A percentile compares a stretch with the other conserved stretches of the same genome.
Conservation (phyloP, 2,888 invertebrate species). For the Plagiodera versicolora region DNA sequence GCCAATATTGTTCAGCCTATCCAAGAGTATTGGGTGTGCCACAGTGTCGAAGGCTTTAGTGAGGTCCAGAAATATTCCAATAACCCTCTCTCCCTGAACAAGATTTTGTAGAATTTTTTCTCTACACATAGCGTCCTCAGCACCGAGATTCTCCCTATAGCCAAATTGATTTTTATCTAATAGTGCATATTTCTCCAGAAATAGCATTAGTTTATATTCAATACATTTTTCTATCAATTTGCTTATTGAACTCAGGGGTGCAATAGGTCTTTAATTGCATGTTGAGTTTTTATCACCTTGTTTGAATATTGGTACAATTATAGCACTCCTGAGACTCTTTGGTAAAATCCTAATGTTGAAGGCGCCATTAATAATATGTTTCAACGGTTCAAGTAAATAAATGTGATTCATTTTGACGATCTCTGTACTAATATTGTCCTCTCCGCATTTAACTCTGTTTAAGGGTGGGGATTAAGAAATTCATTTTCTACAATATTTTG, state of each 20-base stretch:
- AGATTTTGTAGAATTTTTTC: no score
- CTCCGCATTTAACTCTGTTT: neutral
- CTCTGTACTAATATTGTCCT: neutral
- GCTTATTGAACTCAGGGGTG: neutral
- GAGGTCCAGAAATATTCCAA: neutral
- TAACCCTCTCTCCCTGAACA: no score
- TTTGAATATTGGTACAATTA: conserved; percentile 1
- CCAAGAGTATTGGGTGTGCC: neutral
- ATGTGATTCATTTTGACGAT: neutral
- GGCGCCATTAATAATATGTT: neutral
- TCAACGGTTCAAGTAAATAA: neutral
- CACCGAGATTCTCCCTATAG: neutral
- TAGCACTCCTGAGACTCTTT: neutral
- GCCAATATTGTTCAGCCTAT: neutral
- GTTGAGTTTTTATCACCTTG: conserved; percentile 4
- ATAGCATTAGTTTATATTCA: neutral
- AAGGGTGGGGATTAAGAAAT: no score
- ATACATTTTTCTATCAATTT: neutral
- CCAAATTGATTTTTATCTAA: neutral
- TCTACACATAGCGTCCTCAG: no score
- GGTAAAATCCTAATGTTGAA: neutral
- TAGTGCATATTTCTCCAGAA: neutral
- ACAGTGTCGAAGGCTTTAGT: neutral
- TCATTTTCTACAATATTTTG: neutral
- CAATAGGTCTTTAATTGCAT: conserved; percentile 1